Conservation (phyloP, 2,113 vertebrate species). For the Rhinogobius similis region DNA sequence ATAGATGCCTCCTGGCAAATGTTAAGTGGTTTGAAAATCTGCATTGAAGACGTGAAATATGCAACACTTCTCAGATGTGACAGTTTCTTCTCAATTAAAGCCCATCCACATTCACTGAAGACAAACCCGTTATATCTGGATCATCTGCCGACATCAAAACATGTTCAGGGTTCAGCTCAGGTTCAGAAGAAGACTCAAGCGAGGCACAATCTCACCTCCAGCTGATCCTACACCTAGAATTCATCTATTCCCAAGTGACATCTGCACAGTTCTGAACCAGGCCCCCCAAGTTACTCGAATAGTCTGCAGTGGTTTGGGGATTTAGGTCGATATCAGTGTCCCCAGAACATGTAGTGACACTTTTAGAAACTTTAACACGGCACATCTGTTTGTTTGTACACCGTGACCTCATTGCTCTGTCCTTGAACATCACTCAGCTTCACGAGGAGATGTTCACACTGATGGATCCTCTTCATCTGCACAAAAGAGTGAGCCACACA, state of each 20-base stretch:
- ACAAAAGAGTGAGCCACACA: background rate
- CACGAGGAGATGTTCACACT: conserved; percentile 15
- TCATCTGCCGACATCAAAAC: background rate
- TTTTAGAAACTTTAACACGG: background rate
- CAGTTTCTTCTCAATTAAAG: background rate
- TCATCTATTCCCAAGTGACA: too few species aligned
- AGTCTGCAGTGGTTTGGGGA: too few species aligned
- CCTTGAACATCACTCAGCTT: conserved; percentile 42
- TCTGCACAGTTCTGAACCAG: too few species aligned
- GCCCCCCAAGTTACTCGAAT: too few species aligned
- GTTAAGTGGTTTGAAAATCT: conserved; percentile 8
- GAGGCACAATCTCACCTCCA: too few species aligned
- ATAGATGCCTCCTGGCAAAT: conserved; percentile 1
- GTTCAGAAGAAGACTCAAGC: too few species aligned
- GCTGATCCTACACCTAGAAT: too few species aligned
- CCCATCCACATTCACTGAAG: background rate
- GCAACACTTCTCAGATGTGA: conserved; percentile 1
- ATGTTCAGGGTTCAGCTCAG: too few species aligned
- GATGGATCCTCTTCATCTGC: conserved; percentile 7
- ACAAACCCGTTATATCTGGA: background rate
- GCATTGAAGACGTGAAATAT: conserved; percentile 12
- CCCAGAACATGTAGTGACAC: background rate
- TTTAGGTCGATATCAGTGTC: background rate
- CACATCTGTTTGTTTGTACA: background rate
- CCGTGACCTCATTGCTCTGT: conserved; percentile 22